Percentiles rank a stretch among this genome's conserved stretches.
Evolutionary conservation across 2,113 vertebrate genomes (phyloP).

Genomic region (Hypomesus transpacificus): DNA sequence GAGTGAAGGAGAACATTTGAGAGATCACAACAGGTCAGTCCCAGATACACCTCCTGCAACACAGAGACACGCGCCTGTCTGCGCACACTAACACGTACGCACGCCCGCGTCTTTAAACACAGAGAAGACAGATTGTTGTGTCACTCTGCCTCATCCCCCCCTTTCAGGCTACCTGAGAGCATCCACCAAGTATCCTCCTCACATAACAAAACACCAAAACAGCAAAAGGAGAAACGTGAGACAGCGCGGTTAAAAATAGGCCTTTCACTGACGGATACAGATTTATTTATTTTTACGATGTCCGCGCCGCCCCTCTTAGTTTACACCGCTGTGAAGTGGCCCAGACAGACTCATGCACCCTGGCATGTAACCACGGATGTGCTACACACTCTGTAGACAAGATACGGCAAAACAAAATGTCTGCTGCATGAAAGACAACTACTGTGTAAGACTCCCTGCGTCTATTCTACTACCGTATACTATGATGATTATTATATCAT

Average conservation of each 20-base stretch:
- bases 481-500: too few relatives aligned
- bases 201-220: slow-evolving; percentile 54
- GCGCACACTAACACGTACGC: slow-evolving; percentile 2
- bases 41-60: not conserved
- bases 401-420: not conserved
- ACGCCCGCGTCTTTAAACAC: not conserved
- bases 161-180: slow-evolving; percentile 43
- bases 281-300: slow-evolving; percentile 47
- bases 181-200: slow-evolving; percentile 46
- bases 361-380: not conserved
- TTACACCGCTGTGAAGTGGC: slow-evolving; percentile 53
- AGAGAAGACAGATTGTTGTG: slow-evolving; percentile 25
- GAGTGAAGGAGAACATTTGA: slow-evolving; percentile 33
- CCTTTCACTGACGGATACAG: slow-evolving; percentile 55
- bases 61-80: not conserved
- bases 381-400: not conserved
- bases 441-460: not conserved
- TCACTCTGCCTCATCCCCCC: slow-evolving; percentile 27
- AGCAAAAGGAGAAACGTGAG: slow-evolving; percentile 58
- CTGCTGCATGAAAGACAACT: too few relatives aligned
- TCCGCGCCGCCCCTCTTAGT: slow-evolving; percentile 48
- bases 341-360: not conserved
- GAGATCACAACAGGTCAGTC: slow-evolving; percentile 31
- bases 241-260: slow-evolving; percentile 71
- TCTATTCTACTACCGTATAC: too few relatives aligned